Evolutionary conservation across 2,113 vertebrate species (phyloP).

Genomic region (Galbula dea): DNA sequence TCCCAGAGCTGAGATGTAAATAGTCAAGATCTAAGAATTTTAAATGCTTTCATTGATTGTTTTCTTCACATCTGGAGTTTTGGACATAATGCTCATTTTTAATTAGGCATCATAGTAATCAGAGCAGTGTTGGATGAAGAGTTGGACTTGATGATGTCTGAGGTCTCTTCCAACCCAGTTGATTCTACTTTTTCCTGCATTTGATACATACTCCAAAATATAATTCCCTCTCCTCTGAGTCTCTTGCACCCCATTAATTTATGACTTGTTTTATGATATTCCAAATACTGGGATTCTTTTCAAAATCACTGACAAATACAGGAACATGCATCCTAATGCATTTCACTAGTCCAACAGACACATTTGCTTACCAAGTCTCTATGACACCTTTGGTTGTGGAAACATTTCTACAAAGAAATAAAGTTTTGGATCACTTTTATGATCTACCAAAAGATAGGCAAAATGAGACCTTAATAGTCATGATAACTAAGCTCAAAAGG

Average conservation of each 20-base stretch:
- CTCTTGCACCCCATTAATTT: background rate
- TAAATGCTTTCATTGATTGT: background rate
- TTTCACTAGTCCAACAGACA: background rate
- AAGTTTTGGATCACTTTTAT: background rate
- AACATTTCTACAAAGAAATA: background rate
- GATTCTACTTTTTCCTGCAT: background rate
- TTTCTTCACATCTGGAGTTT: background rate
- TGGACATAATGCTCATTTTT: background rate
- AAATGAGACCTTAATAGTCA: background rate
- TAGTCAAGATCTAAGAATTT: background rate
- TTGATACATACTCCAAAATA: background rate
- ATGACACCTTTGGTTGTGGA: background rate
- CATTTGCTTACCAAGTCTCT: background rate
- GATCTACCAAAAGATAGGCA: background rate
- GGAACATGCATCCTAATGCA: background rate
- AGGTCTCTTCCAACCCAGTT: too few species aligned
- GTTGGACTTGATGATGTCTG: too few species aligned
- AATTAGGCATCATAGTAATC: background rate
- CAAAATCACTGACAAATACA: background rate
- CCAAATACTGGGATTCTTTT: background rate
- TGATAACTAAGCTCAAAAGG: background rate
- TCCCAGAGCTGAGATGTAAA: background rate
- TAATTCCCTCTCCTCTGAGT: background rate
- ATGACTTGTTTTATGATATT: background rate
- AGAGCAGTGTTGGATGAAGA: too few species aligned